A percentile compares a stretch with the other conserved stretches of the same genome.
Evolutionary conservation across 1,140 invertebrate species (phyloP).

Genomic region (Danaus plexippus): DNA sequence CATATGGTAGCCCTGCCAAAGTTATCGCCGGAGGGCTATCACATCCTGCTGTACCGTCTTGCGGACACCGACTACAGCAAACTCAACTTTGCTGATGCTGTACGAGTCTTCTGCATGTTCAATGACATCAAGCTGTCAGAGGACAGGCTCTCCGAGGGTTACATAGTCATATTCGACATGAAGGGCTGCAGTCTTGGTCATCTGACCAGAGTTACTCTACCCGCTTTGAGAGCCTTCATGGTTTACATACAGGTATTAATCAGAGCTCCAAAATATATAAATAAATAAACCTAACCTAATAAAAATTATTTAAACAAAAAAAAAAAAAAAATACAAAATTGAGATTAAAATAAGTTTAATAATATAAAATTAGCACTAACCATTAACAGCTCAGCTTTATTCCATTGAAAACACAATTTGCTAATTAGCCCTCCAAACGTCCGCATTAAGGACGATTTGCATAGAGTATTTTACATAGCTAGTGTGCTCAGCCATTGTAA

Average conservation of each 20-base stretch:
- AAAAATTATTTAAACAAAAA: too few species aligned
- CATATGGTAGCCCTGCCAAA: conserved; percentile 72
- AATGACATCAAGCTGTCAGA: conserved; percentile 76
- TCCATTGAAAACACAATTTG: too few species aligned
- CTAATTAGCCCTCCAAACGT: too few species aligned
- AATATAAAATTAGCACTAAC: too few species aligned
- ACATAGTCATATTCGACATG: conserved; percentile 79
- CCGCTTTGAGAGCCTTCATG: conserved; percentile 75
- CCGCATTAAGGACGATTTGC: too few species aligned
- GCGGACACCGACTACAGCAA: conserved; percentile 74
- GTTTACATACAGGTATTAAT: conserved; percentile 77
- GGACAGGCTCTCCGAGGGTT: conserved; percentile 75
- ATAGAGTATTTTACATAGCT: too few species aligned
- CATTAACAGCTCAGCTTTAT: too few species aligned
- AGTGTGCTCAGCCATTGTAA: too few species aligned
- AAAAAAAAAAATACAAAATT: too few species aligned
- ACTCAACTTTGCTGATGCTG: conserved; percentile 73
- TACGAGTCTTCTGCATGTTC: conserved; percentile 77
- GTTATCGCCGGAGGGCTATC: conserved; percentile 74
- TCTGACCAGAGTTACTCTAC: conserved; percentile 73
- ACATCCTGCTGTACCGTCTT: conserved; percentile 73
- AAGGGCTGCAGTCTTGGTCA: conserved; percentile 75
- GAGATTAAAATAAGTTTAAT: too few species aligned
- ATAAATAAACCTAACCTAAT: too few species aligned
- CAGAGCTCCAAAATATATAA: too few species aligned